Percentiles rank a stretch among this genome's conserved stretches.
phyloP scores from a whole-genome alignment of 2,113 vertebrate species.

The Zosterops lateralis region DNA sequence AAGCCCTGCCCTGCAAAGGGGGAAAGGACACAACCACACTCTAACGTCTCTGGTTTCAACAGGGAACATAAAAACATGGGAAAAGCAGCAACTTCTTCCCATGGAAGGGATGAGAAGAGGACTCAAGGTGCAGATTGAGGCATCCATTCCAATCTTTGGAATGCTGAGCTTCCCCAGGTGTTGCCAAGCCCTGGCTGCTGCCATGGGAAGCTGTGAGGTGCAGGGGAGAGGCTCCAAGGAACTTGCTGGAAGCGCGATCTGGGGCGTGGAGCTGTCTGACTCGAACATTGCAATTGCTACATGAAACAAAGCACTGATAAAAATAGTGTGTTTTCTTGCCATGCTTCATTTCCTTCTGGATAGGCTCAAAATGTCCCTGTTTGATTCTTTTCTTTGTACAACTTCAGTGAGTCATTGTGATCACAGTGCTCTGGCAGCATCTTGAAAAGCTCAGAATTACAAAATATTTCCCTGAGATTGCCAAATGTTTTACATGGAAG shows the following conservation, averaged over 20 bases:
- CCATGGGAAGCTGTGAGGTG: not conserved
- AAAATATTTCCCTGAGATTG: constrained; percentile 13
- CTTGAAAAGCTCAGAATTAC: not conserved
- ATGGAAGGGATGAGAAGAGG: not conserved
- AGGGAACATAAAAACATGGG: too few relatives aligned
- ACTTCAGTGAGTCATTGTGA: constrained; percentile 54
- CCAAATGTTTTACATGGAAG: constrained; percentile 24
- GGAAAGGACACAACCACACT: not conserved
- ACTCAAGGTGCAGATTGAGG: not conserved
- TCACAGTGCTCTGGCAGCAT: constrained; percentile 34
- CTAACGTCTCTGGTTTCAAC: not conserved
- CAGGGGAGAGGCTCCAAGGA: not conserved
- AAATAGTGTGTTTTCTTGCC: constrained; percentile 43
- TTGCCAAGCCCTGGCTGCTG: not conserved
- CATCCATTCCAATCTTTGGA: not conserved
- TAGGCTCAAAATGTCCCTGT: constrained; percentile 39
- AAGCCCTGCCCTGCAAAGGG: not conserved
- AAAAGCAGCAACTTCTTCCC: not conserved
- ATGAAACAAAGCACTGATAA: constrained; percentile 44
- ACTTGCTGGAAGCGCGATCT: accelerated
- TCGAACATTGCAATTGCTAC: not conserved
- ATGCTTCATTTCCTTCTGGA: constrained; percentile 57
- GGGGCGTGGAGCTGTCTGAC: not conserved
- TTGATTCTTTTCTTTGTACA: constrained; percentile 46
- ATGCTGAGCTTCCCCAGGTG: not conserved